These are phyloP conservation scores for Apamea crenata DNA, from an alignment of 2,888 invertebrate genomes.

Conservation along the genomic window DNA sequence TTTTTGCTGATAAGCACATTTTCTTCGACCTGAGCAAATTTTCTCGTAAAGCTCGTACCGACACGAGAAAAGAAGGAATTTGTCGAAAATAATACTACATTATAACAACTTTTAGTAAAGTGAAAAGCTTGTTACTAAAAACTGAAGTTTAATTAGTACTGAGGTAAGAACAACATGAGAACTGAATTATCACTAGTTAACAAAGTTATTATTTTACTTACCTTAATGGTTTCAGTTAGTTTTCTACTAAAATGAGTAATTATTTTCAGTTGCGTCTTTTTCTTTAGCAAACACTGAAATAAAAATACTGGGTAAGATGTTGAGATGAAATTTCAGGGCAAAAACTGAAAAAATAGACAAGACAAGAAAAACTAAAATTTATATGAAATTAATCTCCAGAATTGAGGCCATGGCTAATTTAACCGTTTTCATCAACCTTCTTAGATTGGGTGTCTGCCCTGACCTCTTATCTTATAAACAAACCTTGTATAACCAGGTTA, in stretches of 20 bases:
- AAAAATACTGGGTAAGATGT: neutral
- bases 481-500: neutral
- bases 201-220: neutral
- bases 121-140: neutral
- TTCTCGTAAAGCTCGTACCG: neutral
- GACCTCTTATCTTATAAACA: neutral
- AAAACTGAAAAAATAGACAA: neutral
- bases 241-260: neutral
- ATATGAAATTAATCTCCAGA: neutral
- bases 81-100: neutral
- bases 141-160: constrained; percentile 6
- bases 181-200: neutral
- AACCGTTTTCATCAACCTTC: neutral
- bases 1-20: neutral
- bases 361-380: neutral
- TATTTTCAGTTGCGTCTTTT: neutral
- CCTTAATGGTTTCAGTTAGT: neutral
- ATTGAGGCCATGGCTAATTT: neutral
- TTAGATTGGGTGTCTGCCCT: neutral
- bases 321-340: neutral
- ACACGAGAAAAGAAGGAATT: neutral
- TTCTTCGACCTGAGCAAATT: neutral
- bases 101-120: neutral
- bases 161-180: neutral
- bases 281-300: neutral